Evolutionary conservation across 2,797 vertebrate genomes (phyloP).

Genomic region (Crotalus adamanteus): DNA sequence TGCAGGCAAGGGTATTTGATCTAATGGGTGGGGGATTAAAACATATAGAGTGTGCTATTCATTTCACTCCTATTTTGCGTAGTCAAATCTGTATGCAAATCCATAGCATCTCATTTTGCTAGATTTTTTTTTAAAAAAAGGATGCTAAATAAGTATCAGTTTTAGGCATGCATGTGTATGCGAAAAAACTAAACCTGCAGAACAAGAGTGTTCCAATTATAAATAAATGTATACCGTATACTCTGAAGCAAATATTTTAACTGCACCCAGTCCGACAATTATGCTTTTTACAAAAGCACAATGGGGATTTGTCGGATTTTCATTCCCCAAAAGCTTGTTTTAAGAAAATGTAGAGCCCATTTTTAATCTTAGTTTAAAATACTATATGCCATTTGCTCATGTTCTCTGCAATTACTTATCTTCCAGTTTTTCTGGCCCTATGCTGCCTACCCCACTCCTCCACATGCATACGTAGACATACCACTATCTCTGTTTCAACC

Average conservation of each 20-base stretch:
- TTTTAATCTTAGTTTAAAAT: not conserved
- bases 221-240: conserved; percentile 48
- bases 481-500: not conserved
- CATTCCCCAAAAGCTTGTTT: not conserved
- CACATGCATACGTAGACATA: not conserved
- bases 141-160: conserved; percentile 73
- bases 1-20: conserved; percentile 83
- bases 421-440: not conserved
- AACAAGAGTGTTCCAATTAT: conserved; percentile 55
- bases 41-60: conserved; percentile 84
- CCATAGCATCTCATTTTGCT: conserved; percentile 80
- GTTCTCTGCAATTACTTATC: not conserved
- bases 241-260: conserved; percentile 4
- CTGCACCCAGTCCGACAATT: not conserved
- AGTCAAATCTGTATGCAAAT: conserved; percentile 88
- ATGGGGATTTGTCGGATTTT: not conserved
- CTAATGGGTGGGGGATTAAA: conserved; percentile 75
- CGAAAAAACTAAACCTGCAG: conserved; percentile 50
- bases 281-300: not conserved
- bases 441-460: not conserved
- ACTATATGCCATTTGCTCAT: not conserved
- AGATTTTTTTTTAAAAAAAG: conserved; percentile 68
- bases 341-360: not conserved
- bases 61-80: conserved; percentile 84
- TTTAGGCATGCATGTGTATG: not conserved